Conservation (phyloP, 2,888 invertebrate genomes). For the Sicus ferrugineus region DNA sequence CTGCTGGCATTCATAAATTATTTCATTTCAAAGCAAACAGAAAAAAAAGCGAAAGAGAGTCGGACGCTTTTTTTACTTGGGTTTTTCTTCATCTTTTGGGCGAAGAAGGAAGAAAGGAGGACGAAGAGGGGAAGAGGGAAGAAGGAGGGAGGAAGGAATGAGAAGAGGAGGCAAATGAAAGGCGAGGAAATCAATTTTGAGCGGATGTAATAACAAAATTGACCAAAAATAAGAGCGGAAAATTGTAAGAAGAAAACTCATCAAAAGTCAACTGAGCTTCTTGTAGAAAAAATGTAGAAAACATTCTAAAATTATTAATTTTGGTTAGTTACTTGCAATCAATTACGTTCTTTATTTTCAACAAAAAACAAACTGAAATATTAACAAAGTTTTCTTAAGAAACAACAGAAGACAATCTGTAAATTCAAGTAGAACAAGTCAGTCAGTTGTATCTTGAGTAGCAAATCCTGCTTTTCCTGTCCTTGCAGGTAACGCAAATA, state of each 20-base stretch:
- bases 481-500: not conserved
- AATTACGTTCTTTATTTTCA: not conserved
- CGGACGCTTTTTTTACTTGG: constrained; percentile 6
- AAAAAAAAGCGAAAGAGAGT: constrained; percentile 48
- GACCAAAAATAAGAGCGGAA: not conserved
- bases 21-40: constrained; percentile 16
- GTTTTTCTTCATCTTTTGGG: not conserved
- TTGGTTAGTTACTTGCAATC: not conserved
- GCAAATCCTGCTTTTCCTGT: not conserved
- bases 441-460: not conserved
- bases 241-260: not conserved
- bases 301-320: not conserved
- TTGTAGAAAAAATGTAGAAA: not conserved
- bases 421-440: not conserved
- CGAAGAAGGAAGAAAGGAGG: not conserved
- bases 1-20: constrained; percentile 32
- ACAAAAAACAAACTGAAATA: not conserved
- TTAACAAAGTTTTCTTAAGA: not conserved
- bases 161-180: not conserved
- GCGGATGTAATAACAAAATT: constrained; percentile 8
- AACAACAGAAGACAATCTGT: not conserved
- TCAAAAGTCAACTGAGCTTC: too few species aligned
- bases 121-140: not conserved
- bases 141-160: not conserved
- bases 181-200: constrained; percentile 7